Evolutionary conservation across 2,888 invertebrate genomes (phyloP).

Genomic region (Megalurothrips usitatus): DNA sequence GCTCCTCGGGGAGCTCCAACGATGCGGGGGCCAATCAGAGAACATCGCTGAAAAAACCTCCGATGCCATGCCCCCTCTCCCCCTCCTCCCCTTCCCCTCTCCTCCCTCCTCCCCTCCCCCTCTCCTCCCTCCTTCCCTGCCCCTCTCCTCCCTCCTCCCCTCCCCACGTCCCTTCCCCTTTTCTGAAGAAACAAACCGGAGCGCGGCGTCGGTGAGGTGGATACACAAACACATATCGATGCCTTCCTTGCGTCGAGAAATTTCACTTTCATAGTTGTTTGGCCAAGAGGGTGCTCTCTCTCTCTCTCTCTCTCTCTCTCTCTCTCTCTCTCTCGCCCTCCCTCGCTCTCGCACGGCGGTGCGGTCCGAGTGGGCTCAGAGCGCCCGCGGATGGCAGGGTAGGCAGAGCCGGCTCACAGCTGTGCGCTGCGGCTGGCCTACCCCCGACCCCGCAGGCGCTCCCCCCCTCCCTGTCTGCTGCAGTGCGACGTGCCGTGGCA

Average conservation of each 20-base stretch:
- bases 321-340: background rate
- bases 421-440: too few relatives aligned
- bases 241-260: too few relatives aligned
- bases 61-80: background rate
- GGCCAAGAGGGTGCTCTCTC: background rate
- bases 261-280: background rate
- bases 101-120: background rate
- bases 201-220: background rate
- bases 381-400: background rate
- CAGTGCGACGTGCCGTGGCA: background rate
- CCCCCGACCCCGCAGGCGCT: too few relatives aligned
- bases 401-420: too few relatives aligned
- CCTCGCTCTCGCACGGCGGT: background rate
- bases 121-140: conserved; percentile 1
- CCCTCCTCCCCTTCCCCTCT: background rate
- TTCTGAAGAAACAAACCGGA: background rate
- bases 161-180: background rate
- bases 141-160: conserved; percentile 5
- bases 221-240: background rate
- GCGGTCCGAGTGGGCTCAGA: background rate
- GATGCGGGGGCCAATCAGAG: too few relatives aligned
- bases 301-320: background rate
- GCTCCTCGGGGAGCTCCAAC: too few relatives aligned
- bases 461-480: background rate
- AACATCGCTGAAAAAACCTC: too few relatives aligned